Evolutionary conservation across 2,888 invertebrate genomes (phyloP).

Genomic region (Ischnura elegans): DNA sequence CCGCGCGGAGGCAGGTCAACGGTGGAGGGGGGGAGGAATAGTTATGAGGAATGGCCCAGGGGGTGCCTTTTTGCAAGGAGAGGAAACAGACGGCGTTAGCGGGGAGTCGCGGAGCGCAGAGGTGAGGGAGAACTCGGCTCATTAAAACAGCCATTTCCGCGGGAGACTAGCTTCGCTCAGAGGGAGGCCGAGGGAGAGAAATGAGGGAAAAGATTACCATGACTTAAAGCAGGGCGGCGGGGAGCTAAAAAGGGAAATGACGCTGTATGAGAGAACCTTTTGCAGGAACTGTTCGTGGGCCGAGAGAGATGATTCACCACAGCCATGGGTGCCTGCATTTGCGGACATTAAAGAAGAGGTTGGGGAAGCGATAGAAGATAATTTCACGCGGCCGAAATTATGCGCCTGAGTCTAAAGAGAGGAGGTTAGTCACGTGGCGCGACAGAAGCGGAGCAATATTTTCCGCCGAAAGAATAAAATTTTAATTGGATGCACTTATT

Average conservation of each 20-base stretch:
- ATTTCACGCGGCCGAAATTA: too few relatives aligned
- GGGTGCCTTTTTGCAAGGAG: neutral
- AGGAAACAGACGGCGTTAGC: neutral
- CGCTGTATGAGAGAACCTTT: conserved; percentile 13
- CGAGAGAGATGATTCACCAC: neutral
- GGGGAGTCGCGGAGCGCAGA: neutral
- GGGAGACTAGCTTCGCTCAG: neutral
- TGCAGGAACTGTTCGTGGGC: neutral
- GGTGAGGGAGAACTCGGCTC: neutral
- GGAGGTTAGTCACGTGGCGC: too few relatives aligned
- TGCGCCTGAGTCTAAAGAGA: too few relatives aligned
- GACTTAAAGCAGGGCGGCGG: neutral
- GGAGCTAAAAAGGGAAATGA: conserved; percentile 30
- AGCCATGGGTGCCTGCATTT: neutral
- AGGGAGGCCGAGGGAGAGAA: neutral
- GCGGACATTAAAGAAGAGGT: neutral
- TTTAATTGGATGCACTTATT: too few relatives aligned
- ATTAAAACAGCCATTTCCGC: conserved; percentile 45
- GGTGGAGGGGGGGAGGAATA: neutral
- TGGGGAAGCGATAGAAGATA: too few relatives aligned
- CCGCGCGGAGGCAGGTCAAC: neutral
- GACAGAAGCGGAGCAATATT: too few relatives aligned
- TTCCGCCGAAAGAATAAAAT: too few relatives aligned
- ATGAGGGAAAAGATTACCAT: conserved; percentile 29
- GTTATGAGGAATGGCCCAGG: neutral